Conservation (phyloP, 1,140 invertebrate genomes). For the Rhynchophorus ferrugineus region DNA sequence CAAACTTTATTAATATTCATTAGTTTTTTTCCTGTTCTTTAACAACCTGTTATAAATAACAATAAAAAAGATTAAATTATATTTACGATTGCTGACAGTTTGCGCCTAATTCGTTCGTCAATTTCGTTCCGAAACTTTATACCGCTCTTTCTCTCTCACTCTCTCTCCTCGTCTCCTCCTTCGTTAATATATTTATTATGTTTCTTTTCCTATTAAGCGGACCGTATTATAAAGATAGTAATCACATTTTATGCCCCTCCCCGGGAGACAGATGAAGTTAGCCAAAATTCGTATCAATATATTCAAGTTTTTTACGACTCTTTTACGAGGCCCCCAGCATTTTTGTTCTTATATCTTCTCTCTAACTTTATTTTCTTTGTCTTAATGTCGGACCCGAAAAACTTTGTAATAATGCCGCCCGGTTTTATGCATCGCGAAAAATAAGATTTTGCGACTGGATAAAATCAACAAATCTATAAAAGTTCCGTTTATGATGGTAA, state of each 20-base stretch:
- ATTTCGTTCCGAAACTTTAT: too few species aligned
- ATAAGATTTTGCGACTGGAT: too few species aligned
- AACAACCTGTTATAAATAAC: too few species aligned
- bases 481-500: too few species aligned
- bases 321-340: background rate
- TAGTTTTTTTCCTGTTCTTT: too few species aligned
- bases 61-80: too few species aligned
- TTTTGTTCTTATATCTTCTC: background rate
- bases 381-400: background rate
- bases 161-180: too few species aligned
- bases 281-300: background rate
- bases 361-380: background rate
- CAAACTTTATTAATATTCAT: too few species aligned
- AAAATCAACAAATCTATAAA: too few species aligned
- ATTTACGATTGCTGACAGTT: too few species aligned
- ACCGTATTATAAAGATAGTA: background rate
- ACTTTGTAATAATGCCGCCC: background rate
- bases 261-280: background rate
- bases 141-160: too few species aligned
- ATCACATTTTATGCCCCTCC: background rate
- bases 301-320: background rate
- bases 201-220: background rate
- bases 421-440: background rate
- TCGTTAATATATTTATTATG: background rate
- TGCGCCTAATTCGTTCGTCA: too few species aligned